Evolutionary conservation across 2,797 vertebrate species (phyloP).

Genomic region (Oceanodroma leucorhoa): DNA sequence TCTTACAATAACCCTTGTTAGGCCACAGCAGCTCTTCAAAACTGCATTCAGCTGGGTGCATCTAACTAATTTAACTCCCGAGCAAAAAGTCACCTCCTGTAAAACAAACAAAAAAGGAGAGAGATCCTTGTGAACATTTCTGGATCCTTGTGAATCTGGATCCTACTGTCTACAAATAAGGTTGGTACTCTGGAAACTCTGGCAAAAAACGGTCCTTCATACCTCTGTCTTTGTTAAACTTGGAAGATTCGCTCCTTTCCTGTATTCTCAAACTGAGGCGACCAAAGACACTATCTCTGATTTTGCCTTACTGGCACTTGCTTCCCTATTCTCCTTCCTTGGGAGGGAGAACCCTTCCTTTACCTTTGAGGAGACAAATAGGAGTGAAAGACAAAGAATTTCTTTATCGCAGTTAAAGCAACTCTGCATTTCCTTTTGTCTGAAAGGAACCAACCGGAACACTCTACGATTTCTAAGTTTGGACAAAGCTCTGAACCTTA

Average conservation of each 20-base stretch:
- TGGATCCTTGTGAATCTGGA: neutral
- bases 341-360: neutral
- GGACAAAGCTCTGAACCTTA: neutral
- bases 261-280: neutral
- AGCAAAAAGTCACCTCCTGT: neutral
- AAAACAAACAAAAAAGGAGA: neutral
- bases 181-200: neutral
- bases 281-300: neutral
- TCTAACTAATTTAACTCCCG: neutral
- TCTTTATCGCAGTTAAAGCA: neutral
- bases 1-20: neutral
- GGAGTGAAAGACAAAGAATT: neutral
- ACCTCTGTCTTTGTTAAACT: neutral
- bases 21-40: neutral
- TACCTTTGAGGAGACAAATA: neutral
- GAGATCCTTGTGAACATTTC: neutral
- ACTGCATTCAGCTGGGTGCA: too few relatives aligned
- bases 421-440: neutral
- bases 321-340: neutral
- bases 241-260: neutral
- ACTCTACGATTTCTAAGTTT: neutral
- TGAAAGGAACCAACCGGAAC: neutral
- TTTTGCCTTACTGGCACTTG: neutral
- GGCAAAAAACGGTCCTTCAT: neutral
- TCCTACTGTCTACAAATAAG: neutral